These are phyloP conservation scores for Brassicogethes aeneus DNA, from an alignment of 2,888 invertebrate genomes.

Conservation along the genomic window DNA sequence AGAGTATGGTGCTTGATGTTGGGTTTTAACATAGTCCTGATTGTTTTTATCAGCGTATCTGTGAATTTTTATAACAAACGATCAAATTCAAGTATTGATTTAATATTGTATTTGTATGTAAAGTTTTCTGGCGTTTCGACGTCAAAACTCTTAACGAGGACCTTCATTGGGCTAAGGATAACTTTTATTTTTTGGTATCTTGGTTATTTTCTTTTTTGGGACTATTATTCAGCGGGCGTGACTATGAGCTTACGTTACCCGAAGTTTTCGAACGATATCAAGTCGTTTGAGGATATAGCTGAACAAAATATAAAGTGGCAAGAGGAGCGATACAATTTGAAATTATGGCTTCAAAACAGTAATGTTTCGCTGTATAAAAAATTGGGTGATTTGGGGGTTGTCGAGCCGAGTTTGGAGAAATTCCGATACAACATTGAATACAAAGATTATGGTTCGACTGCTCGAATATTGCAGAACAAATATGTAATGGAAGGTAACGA, in stretches of 20 bases:
- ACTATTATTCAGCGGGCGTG: neutral
- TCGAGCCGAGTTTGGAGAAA: neutral
- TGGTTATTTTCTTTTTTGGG: too few species aligned
- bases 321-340: neutral
- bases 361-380: neutral
- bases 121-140: too few species aligned
- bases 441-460: conserved; percentile 12
- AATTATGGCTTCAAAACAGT: neutral
- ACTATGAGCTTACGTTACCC: neutral
- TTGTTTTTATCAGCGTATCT: too few species aligned
- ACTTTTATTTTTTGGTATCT: too few species aligned
- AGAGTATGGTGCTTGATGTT: too few species aligned
- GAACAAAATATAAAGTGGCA: neutral
- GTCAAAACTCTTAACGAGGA: too few species aligned
- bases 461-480: conserved; percentile 15
- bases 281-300: neutral
- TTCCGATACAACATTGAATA: neutral
- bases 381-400: neutral
- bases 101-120: too few species aligned
- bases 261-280: neutral
- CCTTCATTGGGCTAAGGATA: too few species aligned
- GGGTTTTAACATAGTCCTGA: too few species aligned
- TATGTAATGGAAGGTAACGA: conserved; percentile 20
- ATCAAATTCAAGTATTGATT: too few species aligned
- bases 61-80: too few species aligned